Evolutionary conservation across 1,140 invertebrate species (phyloP), one percentile per base, ranked within the genome.

Genomic region (Lithobius niger): DNA sequence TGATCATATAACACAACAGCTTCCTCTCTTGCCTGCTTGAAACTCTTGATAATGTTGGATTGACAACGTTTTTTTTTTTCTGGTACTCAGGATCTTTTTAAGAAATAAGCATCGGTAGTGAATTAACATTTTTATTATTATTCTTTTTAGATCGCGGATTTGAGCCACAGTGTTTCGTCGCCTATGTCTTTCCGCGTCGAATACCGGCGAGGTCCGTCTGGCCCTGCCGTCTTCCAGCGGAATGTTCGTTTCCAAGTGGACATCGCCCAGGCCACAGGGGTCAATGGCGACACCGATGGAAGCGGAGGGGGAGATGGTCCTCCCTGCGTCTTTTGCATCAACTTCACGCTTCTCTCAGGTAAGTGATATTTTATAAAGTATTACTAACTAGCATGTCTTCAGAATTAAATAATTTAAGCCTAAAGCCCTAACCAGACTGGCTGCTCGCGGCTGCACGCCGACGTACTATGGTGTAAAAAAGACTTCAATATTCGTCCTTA

Each of bases 151-250:
- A 97, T 97, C 79, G 86, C 93, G 16, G 96, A 99, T 72, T 71
- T 99, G 64, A 95, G 90, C 62, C 96, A 99, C 75, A 97, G 89
- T 65, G 94, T 99, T 1, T 82, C 91, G n/a, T 95, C 90, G 60
- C 92, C 95, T 27, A 94, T 95, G 78, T 95, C 92, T 2, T 99
- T 99, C 73, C 82, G 88, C 58, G 93, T 98, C 36, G 96, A 99
- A 67, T 99, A 98, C 73, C 90, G 94, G 66, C 76, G 94, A 44
- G 92, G 90, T 19, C 85, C 83, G 10, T 87, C 91, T 52, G 88
- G 86, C 24, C 88, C 92, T 13, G 84, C 86, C 27, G 92, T 97
- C 86, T 97, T 98, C 69, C 92, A 96, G 65, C 76, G 94, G 58
- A 93, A 96, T 74, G 91, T 97, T 16, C 76, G 91, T 55, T 95